Base-by-base conservation (phyloP, 2,113 vertebrate species). In the Diadophis punctatus region DNA sequence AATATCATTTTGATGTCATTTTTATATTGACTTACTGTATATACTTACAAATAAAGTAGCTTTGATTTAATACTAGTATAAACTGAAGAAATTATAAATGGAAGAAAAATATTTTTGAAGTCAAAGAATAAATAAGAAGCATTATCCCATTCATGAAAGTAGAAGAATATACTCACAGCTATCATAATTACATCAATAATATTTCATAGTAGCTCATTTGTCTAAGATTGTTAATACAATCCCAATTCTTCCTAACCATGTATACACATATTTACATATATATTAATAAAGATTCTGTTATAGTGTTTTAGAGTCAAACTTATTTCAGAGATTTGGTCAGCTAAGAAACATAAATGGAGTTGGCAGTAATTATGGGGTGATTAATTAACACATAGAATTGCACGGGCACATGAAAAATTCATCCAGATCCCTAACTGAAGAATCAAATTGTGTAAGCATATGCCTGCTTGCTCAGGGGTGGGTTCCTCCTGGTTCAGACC, bases 391-490 rank as follows among this genome's bases (percentile, higher is more conserved):
- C 3, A 1, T 12, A 63, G 58, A 30, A 63, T 12, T 63, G 10
- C 58, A 63, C 12, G 10, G 10, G 27, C 3, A 25, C 1, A 39
- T 27, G 43, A 55, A 14, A 80, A 27, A 34, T 84, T 92, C 87
- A 60, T 39, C 88, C 52, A 92, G 89, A 93, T 80, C 87, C 30
- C 84, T 23, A 52, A 84, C 60, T 90, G 93, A 95, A 94, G 90
- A 84, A 94, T 86, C 2, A 80, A 96, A 63, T 48, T 93, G 87
- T 63, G 74, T 94, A 53, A 25, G 60, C 49, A 95, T 95, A 95
- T 98, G 99, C 98, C 98, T 98, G 98, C 93, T 96, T 97, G 98
- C 91, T 98, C n/a, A n/a, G n/a, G n/a, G n/a, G n/a, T n/a, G n/a
- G n/a, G n/a, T n/a, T n/a, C n/a, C n/a, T n/a, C n/a, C n/a, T n/a